A percentile compares a stretch with the other conserved stretches of the same genome.
phyloP scores from a whole-genome alignment of 2,113 vertebrate genomes.

The Fregetta grallaria region DNA sequence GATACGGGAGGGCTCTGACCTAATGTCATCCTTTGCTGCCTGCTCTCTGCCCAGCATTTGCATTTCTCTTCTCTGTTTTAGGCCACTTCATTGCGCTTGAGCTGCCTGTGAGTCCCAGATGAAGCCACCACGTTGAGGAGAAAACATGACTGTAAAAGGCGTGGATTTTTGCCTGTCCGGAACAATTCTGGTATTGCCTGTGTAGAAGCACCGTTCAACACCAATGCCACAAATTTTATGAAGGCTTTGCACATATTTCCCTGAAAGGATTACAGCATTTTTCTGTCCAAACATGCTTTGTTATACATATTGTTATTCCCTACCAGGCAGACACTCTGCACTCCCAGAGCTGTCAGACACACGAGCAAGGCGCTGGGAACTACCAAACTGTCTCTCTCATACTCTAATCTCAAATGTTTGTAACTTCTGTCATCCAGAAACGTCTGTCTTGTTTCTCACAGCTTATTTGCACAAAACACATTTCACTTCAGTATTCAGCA shows the following conservation, averaged over 20 bases:
- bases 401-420: not conserved
- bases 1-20: not conserved
- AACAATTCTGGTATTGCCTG: not conserved
- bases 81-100: not conserved
- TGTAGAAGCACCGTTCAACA: not conserved
- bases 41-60: not conserved
- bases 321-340: not conserved
- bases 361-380: not conserved
- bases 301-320: not conserved
- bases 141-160: rapidly evolving
- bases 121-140: not conserved
- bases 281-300: not conserved
- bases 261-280: not conserved
- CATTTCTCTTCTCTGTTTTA: not conserved
- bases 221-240: not conserved
- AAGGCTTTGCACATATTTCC: not conserved
- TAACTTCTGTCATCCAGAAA: slow-evolving; percentile 13
- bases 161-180: not conserved
- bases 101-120: rapidly evolving
- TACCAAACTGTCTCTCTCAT: not conserved
- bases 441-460: slow-evolving; percentile 3
- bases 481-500: not conserved
- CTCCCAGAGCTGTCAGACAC: not conserved
- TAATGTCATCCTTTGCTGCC: rapidly evolving
- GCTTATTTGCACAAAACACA: not conserved